Conservation (phyloP, 2,888 invertebrate species). For the Allolobophora icterica region DNA sequence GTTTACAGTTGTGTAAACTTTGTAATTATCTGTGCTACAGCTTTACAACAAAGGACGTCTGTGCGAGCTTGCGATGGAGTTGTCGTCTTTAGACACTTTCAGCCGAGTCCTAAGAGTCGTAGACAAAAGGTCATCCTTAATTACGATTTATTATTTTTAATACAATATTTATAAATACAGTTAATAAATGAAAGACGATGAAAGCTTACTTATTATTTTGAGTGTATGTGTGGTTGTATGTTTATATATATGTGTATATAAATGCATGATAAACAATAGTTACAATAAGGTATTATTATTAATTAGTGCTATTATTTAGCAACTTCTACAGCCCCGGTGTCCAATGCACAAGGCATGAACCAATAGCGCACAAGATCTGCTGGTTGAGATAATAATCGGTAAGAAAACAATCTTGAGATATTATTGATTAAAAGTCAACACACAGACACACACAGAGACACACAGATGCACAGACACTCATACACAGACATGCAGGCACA, state of each 20-base stretch:
- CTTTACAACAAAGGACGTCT: conserved; percentile 76
- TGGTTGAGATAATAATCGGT: too few species aligned
- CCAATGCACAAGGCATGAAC: too few species aligned
- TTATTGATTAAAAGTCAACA: too few species aligned
- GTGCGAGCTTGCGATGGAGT: conserved; percentile 75
- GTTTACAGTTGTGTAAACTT: not conserved
- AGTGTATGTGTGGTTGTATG: not conserved
- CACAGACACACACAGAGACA: too few species aligned
- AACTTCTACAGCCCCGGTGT: not conserved
- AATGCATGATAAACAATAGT: too few species aligned
- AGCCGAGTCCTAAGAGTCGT: conserved; percentile 75
- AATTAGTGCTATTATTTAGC: too few species aligned
- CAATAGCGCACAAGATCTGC: too few species aligned
- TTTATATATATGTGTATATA: too few species aligned
- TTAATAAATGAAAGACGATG: not conserved
- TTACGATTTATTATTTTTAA: not conserved
- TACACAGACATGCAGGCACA: too few species aligned
- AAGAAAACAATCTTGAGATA: too few species aligned
- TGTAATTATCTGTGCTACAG: conserved; percentile 67
- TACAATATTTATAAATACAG: not conserved
- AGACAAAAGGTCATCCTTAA: conserved; percentile 69
- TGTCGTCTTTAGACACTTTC: conserved; percentile 76
- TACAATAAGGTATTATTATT: too few species aligned
- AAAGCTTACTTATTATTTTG: not conserved
- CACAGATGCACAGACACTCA: too few species aligned